Base-by-base conservation (phyloP, 2,797 vertebrate genomes). In the Oreortyx pictus region DNA sequence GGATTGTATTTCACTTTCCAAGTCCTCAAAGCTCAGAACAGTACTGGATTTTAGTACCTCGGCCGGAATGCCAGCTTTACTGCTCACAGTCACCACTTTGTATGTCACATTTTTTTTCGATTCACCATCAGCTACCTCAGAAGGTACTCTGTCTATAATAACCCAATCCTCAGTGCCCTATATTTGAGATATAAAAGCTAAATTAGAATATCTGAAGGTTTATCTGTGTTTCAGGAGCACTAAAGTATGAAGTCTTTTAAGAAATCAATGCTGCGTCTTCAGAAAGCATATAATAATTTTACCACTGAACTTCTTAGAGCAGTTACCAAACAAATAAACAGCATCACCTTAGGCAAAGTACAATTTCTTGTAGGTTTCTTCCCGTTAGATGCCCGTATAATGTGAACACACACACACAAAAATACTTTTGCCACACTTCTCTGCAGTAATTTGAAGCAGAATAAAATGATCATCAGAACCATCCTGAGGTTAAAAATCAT, bases 141-240 rank as follows among this genome's bases (percentile, higher is more conserved):
- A 96, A 84, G 98, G 98, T 96, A 98, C 92, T 97, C 97, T 98
- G 95, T 98, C 98, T 98, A 98, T 96, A 98, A 98, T 98, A 97
- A 99, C 98, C 98, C 96, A 98, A 96, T 98, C 98, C 97, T 98
- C 98, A 98, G 98, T 97, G 97, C 98, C 98, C 98, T 98, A 98
- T 97, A 98, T 98, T 97, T 97, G 97, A 98, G 97, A 98, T 98
- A 98, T 97, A 98, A 98, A 98, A 98, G 96, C 97, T 98, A 98
- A 95, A 98, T 98, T 98, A 98, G 98, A 97, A 97, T 95, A 95
- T 66, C 96, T 91, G 57, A 75, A 95, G 78, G 75, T 65, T 95
- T 90, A 93, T 67, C 57, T 91, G 15, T 82, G 79, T 92, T 94
- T 96, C 83, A 96, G 93, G 95, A 95, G 68, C 66, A 91, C 91